These are phyloP conservation scores for Axinella damicornis DNA, from an alignment of 37 sponge, comb jelly and placozoan species.

Conservation along the genomic window DNA sequence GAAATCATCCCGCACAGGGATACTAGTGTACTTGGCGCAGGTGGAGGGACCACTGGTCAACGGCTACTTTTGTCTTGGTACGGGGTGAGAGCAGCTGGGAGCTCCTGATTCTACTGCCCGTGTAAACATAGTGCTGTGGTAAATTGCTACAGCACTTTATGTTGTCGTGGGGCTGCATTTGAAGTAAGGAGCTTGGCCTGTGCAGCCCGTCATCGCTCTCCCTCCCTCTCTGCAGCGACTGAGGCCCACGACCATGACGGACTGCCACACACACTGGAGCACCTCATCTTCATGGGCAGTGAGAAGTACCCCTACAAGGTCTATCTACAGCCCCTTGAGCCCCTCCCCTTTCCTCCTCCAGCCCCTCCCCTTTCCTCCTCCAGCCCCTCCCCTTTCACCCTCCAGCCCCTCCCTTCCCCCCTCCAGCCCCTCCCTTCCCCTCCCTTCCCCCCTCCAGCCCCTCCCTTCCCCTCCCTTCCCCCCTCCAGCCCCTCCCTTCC, in stretches of 20 bases:
- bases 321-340: neutral
- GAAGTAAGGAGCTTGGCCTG: too few species aligned
- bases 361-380: neutral
- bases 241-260: slow-evolving; percentile 97
- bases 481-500: neutral
- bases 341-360: neutral
- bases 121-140: too few species aligned
- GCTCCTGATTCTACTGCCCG: too few species aligned
- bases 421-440: too few species aligned
- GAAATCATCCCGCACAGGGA: slow-evolving; percentile 75
- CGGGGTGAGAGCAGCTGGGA: too few species aligned
- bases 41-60: slow-evolving; percentile 90
- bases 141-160: too few species aligned
- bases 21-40: slow-evolving; percentile 77
- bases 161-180: too few species aligned
- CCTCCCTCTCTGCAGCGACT: slow-evolving; percentile 65
- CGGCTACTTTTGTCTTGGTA: slow-evolving; percentile 89
- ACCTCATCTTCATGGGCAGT: slow-evolving; percentile 98
- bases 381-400: neutral
- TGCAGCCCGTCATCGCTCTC: too few species aligned
- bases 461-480: too few species aligned
- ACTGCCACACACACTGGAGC: slow-evolving; percentile 97
- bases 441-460: too few species aligned
- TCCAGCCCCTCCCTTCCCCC: neutral
- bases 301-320: slow-evolving; percentile 96